Conservation (phyloP, 2,113 vertebrate species). For the Spermophilus dauricus region DNA sequence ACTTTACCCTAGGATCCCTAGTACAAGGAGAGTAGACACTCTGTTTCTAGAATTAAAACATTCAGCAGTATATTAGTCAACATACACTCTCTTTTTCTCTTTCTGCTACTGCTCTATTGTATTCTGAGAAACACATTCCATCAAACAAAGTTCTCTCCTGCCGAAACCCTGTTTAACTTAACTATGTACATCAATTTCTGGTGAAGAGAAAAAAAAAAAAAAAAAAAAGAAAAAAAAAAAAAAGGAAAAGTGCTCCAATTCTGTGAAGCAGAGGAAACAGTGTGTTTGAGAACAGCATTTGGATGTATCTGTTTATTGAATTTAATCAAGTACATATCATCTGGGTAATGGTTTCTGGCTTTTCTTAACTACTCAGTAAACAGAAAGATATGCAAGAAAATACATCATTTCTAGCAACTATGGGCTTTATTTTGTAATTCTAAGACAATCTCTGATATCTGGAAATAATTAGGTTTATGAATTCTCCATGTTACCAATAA, state of each 20-base stretch:
- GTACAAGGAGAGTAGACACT: background rate
- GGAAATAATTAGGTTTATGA: conserved; percentile 32
- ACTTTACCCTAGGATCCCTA: background rate
- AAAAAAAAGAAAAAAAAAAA: conserved; percentile 64
- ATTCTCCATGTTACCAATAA: conserved; percentile 76
- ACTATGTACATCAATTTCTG: background rate
- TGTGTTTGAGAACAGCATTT: background rate
- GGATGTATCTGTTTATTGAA: conserved; percentile 58
- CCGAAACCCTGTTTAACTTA: conserved; percentile 48
- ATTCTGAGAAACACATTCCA: conserved; percentile 49
- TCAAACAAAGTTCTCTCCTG: conserved; percentile 45
- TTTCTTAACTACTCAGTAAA: conserved; percentile 79
- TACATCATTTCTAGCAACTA: conserved; percentile 73
- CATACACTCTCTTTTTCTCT: background rate
- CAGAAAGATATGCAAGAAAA: conserved; percentile 74
- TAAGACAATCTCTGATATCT: conserved; percentile 65
- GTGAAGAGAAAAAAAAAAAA: background rate
- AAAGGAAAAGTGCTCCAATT: background rate
- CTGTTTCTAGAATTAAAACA: conserved; percentile 6
- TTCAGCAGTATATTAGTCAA: background rate
- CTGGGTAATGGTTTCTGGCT: conserved; percentile 63
- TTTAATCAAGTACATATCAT: conserved; percentile 76
- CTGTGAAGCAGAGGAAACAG: background rate
- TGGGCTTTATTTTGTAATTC: conserved; percentile 81
- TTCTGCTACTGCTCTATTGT: background rate